A percentile compares a stretch with the other conserved stretches of the same genome.
Conservation (phyloP, 2,797 vertebrate genomes). For the Clarias pachynema region DNA sequence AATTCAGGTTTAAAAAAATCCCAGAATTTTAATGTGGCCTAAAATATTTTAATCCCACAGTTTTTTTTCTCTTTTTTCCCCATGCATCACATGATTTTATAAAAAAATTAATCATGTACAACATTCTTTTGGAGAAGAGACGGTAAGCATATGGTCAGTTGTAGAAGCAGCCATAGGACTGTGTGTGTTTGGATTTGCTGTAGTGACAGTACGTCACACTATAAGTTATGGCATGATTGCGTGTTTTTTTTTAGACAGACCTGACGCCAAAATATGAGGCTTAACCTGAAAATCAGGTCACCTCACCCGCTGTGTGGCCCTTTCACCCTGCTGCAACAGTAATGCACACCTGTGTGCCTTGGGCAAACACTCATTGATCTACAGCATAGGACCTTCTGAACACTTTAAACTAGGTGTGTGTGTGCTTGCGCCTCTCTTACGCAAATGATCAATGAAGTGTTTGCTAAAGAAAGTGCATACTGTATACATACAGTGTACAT, state of each 20-base stretch:
- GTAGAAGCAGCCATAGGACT: not conserved
- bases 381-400: slow-evolving; percentile 18
- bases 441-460: slow-evolving; percentile 11
- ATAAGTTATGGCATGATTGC: slow-evolving; percentile 40
- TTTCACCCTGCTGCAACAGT: slow-evolving; percentile 43
- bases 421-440: slow-evolving; percentile 8
- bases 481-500: not conserved
- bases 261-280: slow-evolving; percentile 53
- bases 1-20: not conserved
- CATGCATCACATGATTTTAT: not conserved
- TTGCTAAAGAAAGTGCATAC: slow-evolving; percentile 1
- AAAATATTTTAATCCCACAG: not conserved
- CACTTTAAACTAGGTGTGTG: slow-evolving; percentile 45
- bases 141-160: not conserved
- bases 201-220: slow-evolving; percentile 6
- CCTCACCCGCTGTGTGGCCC: slow-evolving; percentile 42
- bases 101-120: not conserved
- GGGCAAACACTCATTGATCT: slow-evolving; percentile 60
- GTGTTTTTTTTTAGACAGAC: slow-evolving; percentile 38
- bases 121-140: not conserved
- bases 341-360: slow-evolving; percentile 52
- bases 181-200: not conserved
- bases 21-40: not conserved
- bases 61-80: not conserved
- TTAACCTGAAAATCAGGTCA: slow-evolving; percentile 67